A percentile compares a stretch with the other conserved stretches of the same genome.
phyloP scores from a whole-genome alignment of 2,888 invertebrate species.

The Saturnia pavonia region DNA sequence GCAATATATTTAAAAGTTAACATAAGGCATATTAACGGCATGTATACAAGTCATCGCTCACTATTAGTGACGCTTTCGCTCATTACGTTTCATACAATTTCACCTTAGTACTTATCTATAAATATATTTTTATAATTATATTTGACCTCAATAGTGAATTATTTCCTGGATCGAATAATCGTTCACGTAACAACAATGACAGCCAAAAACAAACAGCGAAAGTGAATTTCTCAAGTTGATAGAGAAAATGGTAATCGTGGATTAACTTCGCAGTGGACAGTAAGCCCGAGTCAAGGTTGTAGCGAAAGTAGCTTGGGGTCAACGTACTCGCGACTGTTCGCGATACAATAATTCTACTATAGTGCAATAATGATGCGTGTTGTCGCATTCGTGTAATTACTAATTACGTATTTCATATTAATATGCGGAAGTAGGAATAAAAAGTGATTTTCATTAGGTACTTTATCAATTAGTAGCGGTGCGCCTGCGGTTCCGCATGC shows the following conservation, averaged over 20 bases:
- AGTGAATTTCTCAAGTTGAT: constrained; percentile 67
- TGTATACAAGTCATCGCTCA: not conserved
- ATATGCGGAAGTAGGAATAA: constrained; percentile 6
- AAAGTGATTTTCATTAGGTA: not conserved
- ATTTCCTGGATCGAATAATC: constrained; percentile 23
- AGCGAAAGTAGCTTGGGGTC: constrained; percentile 74
- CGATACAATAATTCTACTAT: constrained; percentile 48
- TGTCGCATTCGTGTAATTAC: constrained; percentile 18
- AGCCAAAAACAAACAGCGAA: constrained; percentile 60
- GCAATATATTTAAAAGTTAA: not conserved
- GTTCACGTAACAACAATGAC: constrained; percentile 28
- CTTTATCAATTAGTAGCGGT: too few species aligned
- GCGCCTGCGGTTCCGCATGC: too few species aligned
- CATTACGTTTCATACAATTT: not conserved
- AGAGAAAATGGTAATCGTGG: constrained; percentile 65
- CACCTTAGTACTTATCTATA: not conserved
- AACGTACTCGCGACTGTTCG: constrained; percentile 48
- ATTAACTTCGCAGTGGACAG: constrained; percentile 43
- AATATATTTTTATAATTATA: not conserved
- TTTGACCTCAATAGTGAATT: constrained; percentile 29
- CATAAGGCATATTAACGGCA: not conserved
- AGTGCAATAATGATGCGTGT: constrained; percentile 20
- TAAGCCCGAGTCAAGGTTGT: constrained; percentile 72
- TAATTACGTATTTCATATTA: constrained; percentile 13
- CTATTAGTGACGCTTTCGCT: not conserved